Percentiles rank a stretch among this genome's conserved stretches.
Evolutionary conservation across 2,888 invertebrate genomes (phyloP).

Genomic region (Periphyllus acericola): DNA sequence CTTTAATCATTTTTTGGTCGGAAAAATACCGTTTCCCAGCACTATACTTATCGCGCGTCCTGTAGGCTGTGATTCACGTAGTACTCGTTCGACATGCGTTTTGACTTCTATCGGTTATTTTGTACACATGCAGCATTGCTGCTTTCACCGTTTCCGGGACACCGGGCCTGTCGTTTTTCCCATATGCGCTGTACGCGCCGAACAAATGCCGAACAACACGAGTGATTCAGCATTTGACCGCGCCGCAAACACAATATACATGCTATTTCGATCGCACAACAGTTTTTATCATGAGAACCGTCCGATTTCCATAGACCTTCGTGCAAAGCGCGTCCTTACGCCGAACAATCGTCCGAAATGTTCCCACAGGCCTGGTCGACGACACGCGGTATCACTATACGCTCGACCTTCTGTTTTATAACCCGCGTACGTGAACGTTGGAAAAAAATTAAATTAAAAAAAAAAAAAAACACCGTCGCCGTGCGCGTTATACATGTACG

Average conservation of each 20-base stretch:
- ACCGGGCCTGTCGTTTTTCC: background rate
- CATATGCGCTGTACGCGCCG: background rate
- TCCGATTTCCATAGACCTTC: conserved; percentile 59
- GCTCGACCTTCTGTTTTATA: conserved; percentile 25
- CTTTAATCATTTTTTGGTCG: too few relatives aligned
- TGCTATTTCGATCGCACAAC: background rate
- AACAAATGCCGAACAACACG: background rate
- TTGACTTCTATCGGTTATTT: background rate
- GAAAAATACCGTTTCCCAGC: too few relatives aligned
- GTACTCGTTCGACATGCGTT: too few relatives aligned
- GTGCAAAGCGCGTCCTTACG: conserved; percentile 37
- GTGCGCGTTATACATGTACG: background rate
- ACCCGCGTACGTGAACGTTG: conserved; percentile 16
- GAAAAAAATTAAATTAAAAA: background rate
- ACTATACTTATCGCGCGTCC: too few relatives aligned
- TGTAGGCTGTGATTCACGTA: too few relatives aligned
- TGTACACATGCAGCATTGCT: background rate
- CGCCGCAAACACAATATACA: background rate
- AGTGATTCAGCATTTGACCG: background rate
- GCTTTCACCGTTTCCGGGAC: conserved; percentile 4
- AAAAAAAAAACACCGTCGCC: conserved; percentile 1
- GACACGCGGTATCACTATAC: background rate
- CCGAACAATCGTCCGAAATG: conserved; percentile 51
- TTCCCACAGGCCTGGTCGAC: conserved; percentile 49
- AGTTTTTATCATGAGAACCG: conserved; percentile 46